These are phyloP conservation scores for Pampusana beccarii DNA, from an alignment of 2,113 vertebrate species.

Conservation along the genomic window DNA sequence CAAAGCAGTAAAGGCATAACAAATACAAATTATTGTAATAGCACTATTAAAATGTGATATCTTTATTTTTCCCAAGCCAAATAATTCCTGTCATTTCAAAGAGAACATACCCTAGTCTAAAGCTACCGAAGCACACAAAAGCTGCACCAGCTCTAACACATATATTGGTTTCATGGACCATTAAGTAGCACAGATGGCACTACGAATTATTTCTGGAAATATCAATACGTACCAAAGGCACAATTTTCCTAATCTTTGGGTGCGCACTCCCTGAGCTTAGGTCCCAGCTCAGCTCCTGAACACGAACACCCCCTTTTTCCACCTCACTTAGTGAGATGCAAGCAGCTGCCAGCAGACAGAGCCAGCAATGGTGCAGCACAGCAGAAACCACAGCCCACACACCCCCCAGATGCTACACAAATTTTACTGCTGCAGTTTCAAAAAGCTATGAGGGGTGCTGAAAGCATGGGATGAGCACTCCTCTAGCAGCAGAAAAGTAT, in stretches of 20 bases:
- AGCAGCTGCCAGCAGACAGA: not conserved
- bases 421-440: not conserved
- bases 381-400: not conserved
- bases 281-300: not conserved
- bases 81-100: not conserved
- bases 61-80: not conserved
- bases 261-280: not conserved
- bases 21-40: not conserved
- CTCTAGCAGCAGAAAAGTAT: not conserved
- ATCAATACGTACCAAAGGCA: not conserved
- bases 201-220: constrained; percentile 13
- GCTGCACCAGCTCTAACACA: not conserved
- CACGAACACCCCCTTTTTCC: not conserved
- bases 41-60: not conserved
- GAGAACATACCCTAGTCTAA: constrained; percentile 13
- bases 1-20: not conserved
- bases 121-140: constrained; percentile 46
- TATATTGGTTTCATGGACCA: not conserved
- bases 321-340: not conserved
- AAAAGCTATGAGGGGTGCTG: not conserved
- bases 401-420: not conserved
- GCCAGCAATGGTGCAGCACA: not conserved
- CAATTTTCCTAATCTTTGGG: not conserved
- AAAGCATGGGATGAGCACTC: not conserved
- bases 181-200: constrained; percentile 35